Percentiles rank a stretch among this genome's conserved stretches.
Conservation (phyloP, 2,888 invertebrate species). For the Abrostola triplasia region DNA sequence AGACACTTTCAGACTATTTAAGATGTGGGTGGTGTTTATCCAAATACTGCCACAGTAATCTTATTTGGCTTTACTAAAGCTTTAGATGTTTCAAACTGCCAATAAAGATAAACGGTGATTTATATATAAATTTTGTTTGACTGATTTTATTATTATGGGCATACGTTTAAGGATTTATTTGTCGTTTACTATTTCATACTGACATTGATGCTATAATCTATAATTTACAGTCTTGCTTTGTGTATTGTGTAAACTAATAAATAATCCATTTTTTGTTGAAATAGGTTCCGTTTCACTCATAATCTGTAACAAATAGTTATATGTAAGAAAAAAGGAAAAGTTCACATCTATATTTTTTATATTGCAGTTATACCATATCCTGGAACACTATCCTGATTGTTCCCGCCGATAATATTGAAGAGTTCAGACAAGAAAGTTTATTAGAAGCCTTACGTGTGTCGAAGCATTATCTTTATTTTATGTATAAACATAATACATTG, state of each 20-base stretch:
- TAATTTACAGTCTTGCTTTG: conserved; percentile 13
- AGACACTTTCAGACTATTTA: conserved; percentile 9
- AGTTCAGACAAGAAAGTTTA: conserved; percentile 20
- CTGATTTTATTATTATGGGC: conserved; percentile 13
- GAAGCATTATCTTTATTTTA: conserved; percentile 33
- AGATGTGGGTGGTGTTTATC: conserved; percentile 24
- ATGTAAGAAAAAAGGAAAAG: too few species aligned
- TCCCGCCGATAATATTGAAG: conserved; percentile 17
- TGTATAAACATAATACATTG: conserved; percentile 38
- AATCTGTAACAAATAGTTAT: background rate
- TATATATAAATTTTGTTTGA: conserved; percentile 25
- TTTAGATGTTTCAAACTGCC: conserved; percentile 9
- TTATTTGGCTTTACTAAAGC: conserved; percentile 18
- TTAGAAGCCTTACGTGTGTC: conserved; percentile 19
- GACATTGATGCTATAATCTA: conserved; percentile 10
- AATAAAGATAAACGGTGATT: conserved; percentile 29
- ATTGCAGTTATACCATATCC: conserved; percentile 25
- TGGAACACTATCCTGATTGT: conserved; percentile 13
- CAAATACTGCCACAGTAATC: conserved; percentile 26
- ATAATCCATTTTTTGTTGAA: background rate
- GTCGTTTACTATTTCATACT: conserved; percentile 13
- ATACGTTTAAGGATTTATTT: conserved; percentile 21
- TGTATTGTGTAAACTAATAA: background rate
- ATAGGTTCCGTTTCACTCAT: background rate
- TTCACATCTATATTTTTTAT: conserved; percentile 5